These are phyloP conservation scores for Bostrychus sinensis DNA, from an alignment of 2,113 vertebrate genomes.

Conservation along the genomic window DNA sequence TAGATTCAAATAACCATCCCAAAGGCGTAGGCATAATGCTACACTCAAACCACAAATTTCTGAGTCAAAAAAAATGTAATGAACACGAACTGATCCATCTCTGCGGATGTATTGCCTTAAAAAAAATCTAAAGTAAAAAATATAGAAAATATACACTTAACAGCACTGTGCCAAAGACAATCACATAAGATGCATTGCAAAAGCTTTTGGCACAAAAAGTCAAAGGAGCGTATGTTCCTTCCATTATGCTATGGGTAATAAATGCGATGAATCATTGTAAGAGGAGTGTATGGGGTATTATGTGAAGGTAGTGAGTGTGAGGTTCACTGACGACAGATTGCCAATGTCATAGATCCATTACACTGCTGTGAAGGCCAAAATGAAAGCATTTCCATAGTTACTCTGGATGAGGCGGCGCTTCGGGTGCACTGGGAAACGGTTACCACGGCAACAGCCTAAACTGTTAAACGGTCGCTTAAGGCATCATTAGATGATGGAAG, in stretches of 20 bases:
- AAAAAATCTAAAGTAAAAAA: slow-evolving; percentile 13
- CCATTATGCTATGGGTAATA: background rate
- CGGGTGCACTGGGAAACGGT: slow-evolving; percentile 44
- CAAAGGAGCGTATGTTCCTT: slow-evolving; percentile 18
- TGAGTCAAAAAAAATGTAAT: background rate
- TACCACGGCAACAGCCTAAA: slow-evolving; percentile 55
- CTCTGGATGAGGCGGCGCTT: slow-evolving; percentile 37
- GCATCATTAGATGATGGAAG: slow-evolving; percentile 68
- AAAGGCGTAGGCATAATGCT: slow-evolving; percentile 28
- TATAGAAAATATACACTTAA: slow-evolving; percentile 17
- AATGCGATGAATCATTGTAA: too few species aligned
- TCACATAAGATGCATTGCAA: slow-evolving; percentile 11
- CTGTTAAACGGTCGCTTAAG: slow-evolving; percentile 64
- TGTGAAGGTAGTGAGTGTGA: slow-evolving; percentile 10
- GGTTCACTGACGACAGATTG: slow-evolving; percentile 32
- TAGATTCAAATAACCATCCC: slow-evolving; percentile 34
- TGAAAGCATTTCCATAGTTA: slow-evolving; percentile 51
- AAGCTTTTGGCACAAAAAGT: slow-evolving; percentile 46
- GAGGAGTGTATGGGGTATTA: background rate
- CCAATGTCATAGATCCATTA: slow-evolving; percentile 15
- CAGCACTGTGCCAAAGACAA: slow-evolving; percentile 22
- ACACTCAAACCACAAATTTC: background rate
- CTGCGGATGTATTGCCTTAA: slow-evolving; percentile 15
- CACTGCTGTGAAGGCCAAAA: slow-evolving; percentile 28
- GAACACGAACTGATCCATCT: slow-evolving; percentile 17